These are phyloP conservation scores for Halcyon malimbica DNA, from an alignment of 2,113 vertebrate genomes.

Conservation along the genomic window DNA sequence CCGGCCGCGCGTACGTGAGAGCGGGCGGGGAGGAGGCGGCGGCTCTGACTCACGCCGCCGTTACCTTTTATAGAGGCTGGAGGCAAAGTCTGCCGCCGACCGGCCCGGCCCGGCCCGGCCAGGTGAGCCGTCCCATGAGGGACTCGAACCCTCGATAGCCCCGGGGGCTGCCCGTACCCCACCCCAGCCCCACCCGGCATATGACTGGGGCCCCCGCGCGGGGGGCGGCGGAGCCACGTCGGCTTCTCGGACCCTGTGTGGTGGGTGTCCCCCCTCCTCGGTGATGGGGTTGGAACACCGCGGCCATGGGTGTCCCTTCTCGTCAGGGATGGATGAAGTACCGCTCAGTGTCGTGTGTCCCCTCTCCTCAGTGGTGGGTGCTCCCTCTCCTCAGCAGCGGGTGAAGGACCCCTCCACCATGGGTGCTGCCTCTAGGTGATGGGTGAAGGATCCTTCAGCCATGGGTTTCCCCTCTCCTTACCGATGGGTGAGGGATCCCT, in stretches of 20 bases:
- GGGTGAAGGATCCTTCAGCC: no score
- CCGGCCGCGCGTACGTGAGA: conserved; percentile 47
- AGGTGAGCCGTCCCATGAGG: neutral
- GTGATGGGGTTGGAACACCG: neutral
- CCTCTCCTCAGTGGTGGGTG: fast-evolving
- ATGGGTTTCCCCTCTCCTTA: neutral
- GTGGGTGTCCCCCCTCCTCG: neutral
- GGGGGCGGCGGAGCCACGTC: fast-evolving
- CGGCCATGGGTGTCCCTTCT: neutral
- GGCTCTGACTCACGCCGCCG: conserved; percentile 58
- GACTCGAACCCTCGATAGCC: fast-evolving
- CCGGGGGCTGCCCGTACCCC: neutral
- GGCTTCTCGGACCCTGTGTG: neutral
- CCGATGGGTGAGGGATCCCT: no score
- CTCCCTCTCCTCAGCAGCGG: neutral
- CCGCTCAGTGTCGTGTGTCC: neutral
- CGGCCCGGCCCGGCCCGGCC: neutral
- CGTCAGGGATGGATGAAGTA: neutral
- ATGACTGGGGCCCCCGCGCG: neutral
- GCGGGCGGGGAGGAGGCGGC: conserved; percentile 40
- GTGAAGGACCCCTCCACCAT: fast-evolving
- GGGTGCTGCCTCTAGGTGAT: no score
- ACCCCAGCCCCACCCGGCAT: neutral
- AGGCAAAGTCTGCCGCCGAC: conserved; percentile 51
- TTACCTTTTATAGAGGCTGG: conserved; percentile 62